Evolutionary conservation across 2,888 invertebrate genomes (phyloP), one percentile per base, ranked within the genome.

Genomic region (Aleiodes leptofemur): DNA sequence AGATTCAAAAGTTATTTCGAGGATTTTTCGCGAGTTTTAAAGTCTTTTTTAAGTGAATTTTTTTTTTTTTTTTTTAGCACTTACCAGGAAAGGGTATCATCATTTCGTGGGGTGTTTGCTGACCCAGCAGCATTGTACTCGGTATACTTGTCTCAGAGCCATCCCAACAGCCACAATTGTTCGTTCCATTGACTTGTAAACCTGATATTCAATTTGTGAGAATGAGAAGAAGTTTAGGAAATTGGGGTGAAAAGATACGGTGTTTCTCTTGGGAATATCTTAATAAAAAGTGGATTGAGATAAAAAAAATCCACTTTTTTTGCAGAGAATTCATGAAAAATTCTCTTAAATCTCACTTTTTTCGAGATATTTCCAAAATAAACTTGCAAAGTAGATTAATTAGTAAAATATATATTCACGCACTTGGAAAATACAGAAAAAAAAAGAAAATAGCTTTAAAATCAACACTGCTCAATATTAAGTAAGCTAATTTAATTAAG

Each of bases 141-240:
- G 89, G 88, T 80, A 89, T 83, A 79, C 83, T 87, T 34, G 86
- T 83, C 78, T 89, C 89, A 38, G 88, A 86, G 77, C 85, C 85
- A 72, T 89, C 89, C 89, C 89, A 89, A 77, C 88, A 87, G 73
- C 85, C 84, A 76, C 87, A 87, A 81, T 87, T 88, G 59, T 87
- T 86, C 74, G 86, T 87, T 78, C 89, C 89, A 79, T 89, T 89
- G 43, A 89, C 85, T 83, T 89, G 89, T 86, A 89, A 86, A 78
- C 89, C 89, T 89, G 72, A 51, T 78, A 23, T 34, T 50, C 55
- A 23, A 43, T 66, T 48, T 43, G 3, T 4, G 66, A 6, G 64
- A 50, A 66, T 64, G 53, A 72, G 31, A 34, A 43, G 43, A 7
- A 9, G 9, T 43, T 43, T 9, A 43, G 2, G 43, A 9, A 8